Base-by-base conservation (phyloP, 92 coral and sea anemone species). In the Muricea muricata region DNA sequence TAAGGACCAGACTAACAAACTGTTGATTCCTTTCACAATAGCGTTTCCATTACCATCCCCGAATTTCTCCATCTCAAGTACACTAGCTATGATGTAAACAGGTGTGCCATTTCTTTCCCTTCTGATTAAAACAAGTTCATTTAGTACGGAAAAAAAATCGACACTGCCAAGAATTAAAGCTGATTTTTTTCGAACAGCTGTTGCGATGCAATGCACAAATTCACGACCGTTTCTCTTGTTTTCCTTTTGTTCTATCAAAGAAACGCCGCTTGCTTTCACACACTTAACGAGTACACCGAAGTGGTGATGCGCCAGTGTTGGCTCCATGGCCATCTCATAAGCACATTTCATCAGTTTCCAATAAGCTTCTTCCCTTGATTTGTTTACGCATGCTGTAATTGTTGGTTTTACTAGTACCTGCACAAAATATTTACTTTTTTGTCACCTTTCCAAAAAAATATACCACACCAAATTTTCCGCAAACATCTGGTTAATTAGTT, bases 271-370 rank as follows among this genome's bases (percentile, higher is more conserved):
- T 14, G 87, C 87, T 70, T 83, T 83, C 71, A 82, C 21, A 69
- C 86, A 82, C 79, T 82, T 82, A 39, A 82, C 69, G 17, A 82
- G 52, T 21, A 82, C 79, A 45, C 68, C 76, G 65, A 82, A 66
- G 58, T 82, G 86, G 34, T 67, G 86, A 82, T 82, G 86, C 23
- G 78, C 66, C 67, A 67, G 68, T 82, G 86, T 82, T 28, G 86
- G 86, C 46, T 82, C 79, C 78, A 81, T 81, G 65, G 84, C 71
- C 86, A 82, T 82, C 76, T 82, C 66, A 48, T 82, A 67, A n/a
- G 67, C 78, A 42, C 86, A 82, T 67, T 28, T 67, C 79, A 82
- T 82, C 34, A 80, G 82, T 46, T 77, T 77, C 69, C 46, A 70
- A 48, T 77, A 77, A 52, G 82, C 70, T 52, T 77, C 46, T 77